Evolutionary conservation across 2,113 vertebrate species (phyloP).

Genomic region (Lepisosteus osseus): DNA sequence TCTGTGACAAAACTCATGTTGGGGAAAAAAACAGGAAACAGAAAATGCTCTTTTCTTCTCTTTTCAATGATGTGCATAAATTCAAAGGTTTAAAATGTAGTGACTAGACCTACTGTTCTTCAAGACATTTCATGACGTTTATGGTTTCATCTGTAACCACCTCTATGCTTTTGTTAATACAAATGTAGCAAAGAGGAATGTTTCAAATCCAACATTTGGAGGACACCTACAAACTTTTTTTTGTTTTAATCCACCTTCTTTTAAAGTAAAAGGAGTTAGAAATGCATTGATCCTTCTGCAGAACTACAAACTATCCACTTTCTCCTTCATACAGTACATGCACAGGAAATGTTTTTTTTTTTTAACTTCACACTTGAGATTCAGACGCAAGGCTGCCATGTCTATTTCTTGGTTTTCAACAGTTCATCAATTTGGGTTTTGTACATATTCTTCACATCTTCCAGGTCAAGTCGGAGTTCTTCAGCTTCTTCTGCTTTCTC

Average conservation of each 20-base stretch:
- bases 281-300: conserved; percentile 18
- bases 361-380: too few species aligned
- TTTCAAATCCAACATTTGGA: not conserved
- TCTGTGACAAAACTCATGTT: too few species aligned
- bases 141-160: not conserved
- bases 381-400: not conserved
- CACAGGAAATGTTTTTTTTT: conserved; percentile 5
- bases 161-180: too few species aligned
- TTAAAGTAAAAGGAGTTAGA: not conserved
- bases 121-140: not conserved
- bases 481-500: conserved; percentile 97
- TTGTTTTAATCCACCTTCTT: not conserved
- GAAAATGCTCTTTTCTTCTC: too few species aligned
- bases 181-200: too few species aligned
- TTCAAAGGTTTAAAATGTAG: not conserved
- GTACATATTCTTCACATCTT: conserved; percentile 98
- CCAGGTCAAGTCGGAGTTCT: conserved; percentile 89
- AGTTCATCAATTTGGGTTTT: conserved; percentile 97
- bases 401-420: conserved; percentile 73
- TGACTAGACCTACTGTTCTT: not conserved
- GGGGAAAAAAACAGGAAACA: too few species aligned
- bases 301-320: not conserved
- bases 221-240: not conserved
- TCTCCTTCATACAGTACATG: conserved; percentile 29
- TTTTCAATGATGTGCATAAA: too few species aligned